Evolutionary conservation across 2,797 vertebrate species (phyloP).

Genomic region (Sitta carolinensis): DNA sequence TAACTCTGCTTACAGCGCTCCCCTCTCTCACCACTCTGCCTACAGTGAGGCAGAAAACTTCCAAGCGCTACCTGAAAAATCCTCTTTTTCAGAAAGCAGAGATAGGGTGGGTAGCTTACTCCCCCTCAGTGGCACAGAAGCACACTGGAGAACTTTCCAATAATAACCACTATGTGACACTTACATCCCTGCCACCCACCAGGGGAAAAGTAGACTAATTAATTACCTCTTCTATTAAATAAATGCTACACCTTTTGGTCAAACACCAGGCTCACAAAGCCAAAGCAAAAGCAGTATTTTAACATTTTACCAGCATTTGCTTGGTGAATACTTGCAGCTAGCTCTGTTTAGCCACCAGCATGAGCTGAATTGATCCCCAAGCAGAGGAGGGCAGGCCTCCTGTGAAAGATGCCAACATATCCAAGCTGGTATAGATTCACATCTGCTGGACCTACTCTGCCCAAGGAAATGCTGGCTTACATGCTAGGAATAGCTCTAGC

Average conservation of each 20-base stretch:
- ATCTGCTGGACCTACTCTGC: background rate
- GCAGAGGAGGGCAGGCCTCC: background rate
- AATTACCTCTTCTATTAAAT: background rate
- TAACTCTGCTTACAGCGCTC: background rate
- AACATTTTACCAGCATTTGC: background rate
- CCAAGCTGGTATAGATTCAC: background rate
- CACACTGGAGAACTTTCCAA: background rate
- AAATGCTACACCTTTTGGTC: background rate
- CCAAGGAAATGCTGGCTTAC: background rate
- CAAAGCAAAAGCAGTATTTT: background rate
- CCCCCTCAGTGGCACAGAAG: background rate
- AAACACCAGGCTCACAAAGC: background rate
- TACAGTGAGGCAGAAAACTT: background rate
- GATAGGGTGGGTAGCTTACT: background rate
- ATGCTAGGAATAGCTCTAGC: background rate
- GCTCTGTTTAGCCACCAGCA: background rate
- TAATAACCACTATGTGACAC: accelerated
- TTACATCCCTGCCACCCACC: accelerated
- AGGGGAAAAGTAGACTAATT: background rate
- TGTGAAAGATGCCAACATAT: background rate
- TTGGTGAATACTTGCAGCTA: background rate
- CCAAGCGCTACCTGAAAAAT: background rate
- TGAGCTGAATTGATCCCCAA: accelerated
- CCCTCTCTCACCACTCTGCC: background rate
- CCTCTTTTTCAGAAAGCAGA: background rate